Evolutionary conservation across 2,888 invertebrate species (phyloP).

Genomic region (Hyles lineata): DNA sequence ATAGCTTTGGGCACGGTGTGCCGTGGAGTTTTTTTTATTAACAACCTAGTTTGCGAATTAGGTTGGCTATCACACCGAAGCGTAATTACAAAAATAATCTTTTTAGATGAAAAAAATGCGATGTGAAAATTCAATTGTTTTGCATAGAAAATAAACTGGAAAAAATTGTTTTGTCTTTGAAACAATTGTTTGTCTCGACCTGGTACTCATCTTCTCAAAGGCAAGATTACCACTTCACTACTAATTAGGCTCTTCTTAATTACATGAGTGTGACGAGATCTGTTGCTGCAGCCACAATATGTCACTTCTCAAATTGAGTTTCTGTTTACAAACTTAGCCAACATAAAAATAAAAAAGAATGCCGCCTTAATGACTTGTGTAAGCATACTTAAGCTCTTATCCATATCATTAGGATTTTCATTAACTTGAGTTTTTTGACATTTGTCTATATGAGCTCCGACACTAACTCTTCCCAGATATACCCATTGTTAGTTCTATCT

Average conservation of each 20-base stretch:
- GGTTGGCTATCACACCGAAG: conserved; percentile 40
- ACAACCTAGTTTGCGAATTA: conserved; percentile 53
- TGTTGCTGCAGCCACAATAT: no score
- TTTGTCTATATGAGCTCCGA: no score
- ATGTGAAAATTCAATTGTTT: neutral
- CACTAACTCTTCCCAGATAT: no score
- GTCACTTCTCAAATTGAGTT: no score
- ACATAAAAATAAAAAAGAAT: no score
- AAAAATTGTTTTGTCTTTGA: neutral
- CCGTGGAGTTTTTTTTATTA: conserved; percentile 57
- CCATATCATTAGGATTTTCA: no score
- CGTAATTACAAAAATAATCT: conserved; percentile 33
- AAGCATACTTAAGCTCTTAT: no score
- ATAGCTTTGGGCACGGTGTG: conserved; percentile 76
- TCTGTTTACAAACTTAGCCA: no score
- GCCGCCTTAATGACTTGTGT: no score
- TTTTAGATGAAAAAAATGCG: neutral
- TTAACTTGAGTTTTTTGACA: no score
- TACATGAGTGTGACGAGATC: neutral
- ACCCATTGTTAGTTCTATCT: no score
- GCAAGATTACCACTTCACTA: neutral
- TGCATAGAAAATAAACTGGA: neutral
- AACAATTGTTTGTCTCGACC: conserved; percentile 4
- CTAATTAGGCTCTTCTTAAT: neutral
- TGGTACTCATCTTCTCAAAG: neutral